Base-by-base conservation (phyloP, 2,113 vertebrate genomes). In the Coreoperca whiteheadi region DNA sequence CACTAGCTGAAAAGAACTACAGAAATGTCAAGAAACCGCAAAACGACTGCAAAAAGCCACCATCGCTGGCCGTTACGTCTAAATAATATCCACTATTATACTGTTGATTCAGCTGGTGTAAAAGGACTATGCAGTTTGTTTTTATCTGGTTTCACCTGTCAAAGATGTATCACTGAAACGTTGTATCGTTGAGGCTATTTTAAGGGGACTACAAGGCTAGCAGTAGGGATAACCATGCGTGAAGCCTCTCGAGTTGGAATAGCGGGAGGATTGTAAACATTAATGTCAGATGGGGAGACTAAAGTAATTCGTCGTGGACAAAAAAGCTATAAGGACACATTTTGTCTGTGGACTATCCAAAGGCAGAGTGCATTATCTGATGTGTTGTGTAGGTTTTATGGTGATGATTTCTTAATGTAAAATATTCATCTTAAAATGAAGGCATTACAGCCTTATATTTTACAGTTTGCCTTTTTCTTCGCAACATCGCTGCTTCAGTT, bases 401-500 rank as follows among this genome's bases (percentile, higher is more conserved):
- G 18, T 23, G 34, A 23, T 23, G 61, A 56, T 59, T 63, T 20
- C 21, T 67, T 12, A 10, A 15, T 41, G 10, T 74, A 1, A 34
- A 34, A 73, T 66, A 50, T 32, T 64, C 20, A 21, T 25, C 46
- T 61, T 60, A 28, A 68, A 50, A 48, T 57, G 4, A 79, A 53
- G 18, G 0, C 6, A 8, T 60, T 53, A 10, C 56, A 37, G 14
- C 10, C 4, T 5, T 14, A 20, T 30, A 21, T 32, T 15, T 28
- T 30, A 30, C 15, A 60, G 54, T 57, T 60, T 34, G 11, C 16
- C 7, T 20, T 32, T 34, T 60, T 20, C n/a, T 3, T 3, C 28
- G 25, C 30, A 60, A 9, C 14, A 2, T 59, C 57, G 20, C 28
- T 32, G 16, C 53, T 72, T 43, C 14, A 9, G 6, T 43, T 23